Evolutionary conservation across 2,113 vertebrate species (phyloP).

Genomic region (Apodemus speciosus): DNA sequence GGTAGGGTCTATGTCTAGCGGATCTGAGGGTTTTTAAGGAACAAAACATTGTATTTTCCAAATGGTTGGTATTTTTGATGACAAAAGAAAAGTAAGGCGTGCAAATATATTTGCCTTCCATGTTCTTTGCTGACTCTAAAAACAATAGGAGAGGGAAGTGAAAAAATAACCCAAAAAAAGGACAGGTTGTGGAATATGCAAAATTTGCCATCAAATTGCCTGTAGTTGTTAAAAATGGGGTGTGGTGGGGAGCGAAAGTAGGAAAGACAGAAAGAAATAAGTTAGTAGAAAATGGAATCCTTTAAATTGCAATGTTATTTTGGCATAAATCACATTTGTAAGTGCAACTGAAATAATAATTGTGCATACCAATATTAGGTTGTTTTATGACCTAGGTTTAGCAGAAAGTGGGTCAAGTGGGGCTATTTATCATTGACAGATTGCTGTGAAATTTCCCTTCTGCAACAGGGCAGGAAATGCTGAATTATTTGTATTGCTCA

Average conservation of each 20-base stretch:
- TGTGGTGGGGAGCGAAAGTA: not conserved
- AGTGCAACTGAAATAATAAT: conserved; percentile 19
- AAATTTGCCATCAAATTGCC: conserved; percentile 47
- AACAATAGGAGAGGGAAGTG: conserved; percentile 30
- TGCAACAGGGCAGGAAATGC: not conserved
- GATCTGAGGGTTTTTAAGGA: not conserved
- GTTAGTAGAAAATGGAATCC: not conserved
- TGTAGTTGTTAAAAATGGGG: conserved; percentile 19
- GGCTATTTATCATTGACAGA: not conserved
- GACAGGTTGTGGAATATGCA: conserved; percentile 33
- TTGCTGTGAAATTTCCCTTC: conserved; percentile 26
- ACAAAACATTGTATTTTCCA: not conserved
- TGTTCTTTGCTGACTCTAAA: conserved; percentile 39
- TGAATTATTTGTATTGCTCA: not conserved
- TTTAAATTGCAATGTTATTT: conserved; percentile 52
- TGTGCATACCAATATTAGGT: not conserved
- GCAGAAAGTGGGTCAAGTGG: conserved; percentile 32
- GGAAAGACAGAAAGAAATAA: conserved; percentile 29
- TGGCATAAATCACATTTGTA: not conserved
- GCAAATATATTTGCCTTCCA: not conserved
- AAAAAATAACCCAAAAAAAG: conserved; percentile 30
- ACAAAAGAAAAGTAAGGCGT: conserved; percentile 38
- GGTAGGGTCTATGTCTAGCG: not conserved
- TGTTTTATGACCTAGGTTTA: conserved; percentile 34
- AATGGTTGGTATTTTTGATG: conserved; percentile 30